phyloP scores from a whole-genome alignment of 2,888 invertebrate species.

The Nymphalis polychloros region DNA sequence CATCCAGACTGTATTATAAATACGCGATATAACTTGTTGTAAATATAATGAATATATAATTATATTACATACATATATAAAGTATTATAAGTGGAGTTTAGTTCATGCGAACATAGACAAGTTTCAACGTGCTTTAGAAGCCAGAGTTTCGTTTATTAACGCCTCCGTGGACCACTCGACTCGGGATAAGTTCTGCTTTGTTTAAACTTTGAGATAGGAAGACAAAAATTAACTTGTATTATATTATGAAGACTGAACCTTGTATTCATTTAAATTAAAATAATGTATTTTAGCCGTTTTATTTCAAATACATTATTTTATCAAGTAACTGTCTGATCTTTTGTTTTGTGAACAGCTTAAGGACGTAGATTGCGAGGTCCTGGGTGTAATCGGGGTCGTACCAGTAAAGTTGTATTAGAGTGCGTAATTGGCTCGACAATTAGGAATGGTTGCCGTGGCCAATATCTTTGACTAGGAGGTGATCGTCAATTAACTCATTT shows the following conservation, averaged over 20 bases:
- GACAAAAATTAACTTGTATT: conserved; percentile 3
- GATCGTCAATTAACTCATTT: no score
- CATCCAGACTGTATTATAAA: no score
- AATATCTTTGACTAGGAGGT: no score
- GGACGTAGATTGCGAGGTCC: no score
- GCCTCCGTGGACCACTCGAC: conserved; percentile 14
- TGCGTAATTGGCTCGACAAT: no score
- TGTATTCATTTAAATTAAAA: neutral
- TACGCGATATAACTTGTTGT: no score
- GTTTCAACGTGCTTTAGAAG: conserved; percentile 5
- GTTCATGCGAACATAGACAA: conserved; percentile 10
- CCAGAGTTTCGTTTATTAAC: conserved; percentile 5
- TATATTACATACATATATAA: neutral
- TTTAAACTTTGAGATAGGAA: neutral
- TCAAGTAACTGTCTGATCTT: no score
- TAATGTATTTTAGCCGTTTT: neutral
- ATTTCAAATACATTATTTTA: neutral
- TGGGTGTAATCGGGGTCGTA: no score
- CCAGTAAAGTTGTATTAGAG: no score
- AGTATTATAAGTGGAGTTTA: neutral
- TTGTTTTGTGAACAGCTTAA: no score
- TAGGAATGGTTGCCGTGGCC: no score
- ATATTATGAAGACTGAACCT: neutral
- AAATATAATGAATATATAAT: neutral
- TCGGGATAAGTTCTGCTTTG: conserved; percentile 1